Conservation (phyloP, 2,797 vertebrate genomes). For the Muraenolepis orangiensis region DNA sequence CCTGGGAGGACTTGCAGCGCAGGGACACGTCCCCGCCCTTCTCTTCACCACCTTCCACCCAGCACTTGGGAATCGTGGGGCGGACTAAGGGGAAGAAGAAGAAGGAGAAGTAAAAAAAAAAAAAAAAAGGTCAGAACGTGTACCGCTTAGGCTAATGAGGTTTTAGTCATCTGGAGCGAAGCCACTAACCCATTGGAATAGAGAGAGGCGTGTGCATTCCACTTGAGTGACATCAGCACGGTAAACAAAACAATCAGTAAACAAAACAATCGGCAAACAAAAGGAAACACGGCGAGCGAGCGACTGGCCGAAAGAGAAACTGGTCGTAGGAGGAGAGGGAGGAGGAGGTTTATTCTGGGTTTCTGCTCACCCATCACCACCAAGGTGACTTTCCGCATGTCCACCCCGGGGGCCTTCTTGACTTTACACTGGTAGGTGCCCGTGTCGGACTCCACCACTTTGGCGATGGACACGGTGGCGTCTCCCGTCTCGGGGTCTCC, state of each 20-base stretch:
- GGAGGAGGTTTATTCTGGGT: conserved; percentile 14
- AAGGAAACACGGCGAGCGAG: not conserved
- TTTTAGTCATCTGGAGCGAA: too few species aligned
- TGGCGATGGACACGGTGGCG: conserved; percentile 77
- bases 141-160: not conserved
- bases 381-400: conserved; percentile 80
- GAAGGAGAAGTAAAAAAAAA: too few species aligned
- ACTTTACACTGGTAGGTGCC: conserved; percentile 91
- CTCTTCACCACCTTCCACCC: conserved; percentile 71
- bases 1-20: conserved; percentile 59
- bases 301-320: conserved; percentile 59
- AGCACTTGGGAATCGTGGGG: conserved; percentile 73
- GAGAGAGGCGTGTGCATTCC: conserved; percentile 32
- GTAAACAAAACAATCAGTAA: conserved; percentile 8
- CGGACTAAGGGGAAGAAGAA: conserved; percentile 46
- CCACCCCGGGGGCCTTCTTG: conserved; percentile 84
- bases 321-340: not conserved
- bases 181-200: not conserved
- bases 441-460: conserved; percentile 72
- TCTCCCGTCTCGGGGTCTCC: conserved; percentile 76
- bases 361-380: conserved; percentile 80
- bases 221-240: conserved; percentile 7
- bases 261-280: conserved; percentile 20
- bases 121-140: not conserved
- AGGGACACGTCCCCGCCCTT: conserved; percentile 65